Conservation (phyloP, 2,797 vertebrate genomes). For the Carduelis carduelis region DNA sequence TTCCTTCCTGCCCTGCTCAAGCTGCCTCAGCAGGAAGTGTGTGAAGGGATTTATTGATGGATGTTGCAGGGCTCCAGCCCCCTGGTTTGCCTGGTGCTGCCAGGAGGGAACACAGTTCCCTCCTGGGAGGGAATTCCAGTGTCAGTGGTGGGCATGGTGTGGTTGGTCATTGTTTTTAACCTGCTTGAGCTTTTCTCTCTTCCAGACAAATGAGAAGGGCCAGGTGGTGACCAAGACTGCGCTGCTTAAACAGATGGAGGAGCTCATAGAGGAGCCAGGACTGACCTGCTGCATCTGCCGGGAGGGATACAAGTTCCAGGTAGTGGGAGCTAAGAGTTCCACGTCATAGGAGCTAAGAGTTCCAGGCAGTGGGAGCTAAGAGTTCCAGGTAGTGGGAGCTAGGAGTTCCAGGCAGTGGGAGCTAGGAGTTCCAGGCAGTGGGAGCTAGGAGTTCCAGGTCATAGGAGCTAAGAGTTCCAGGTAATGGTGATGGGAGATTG, state of each 20-base stretch:
- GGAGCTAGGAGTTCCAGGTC: accelerated
- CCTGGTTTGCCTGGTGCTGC: background rate
- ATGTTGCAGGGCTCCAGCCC: background rate
- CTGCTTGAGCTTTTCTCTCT: background rate
- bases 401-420: accelerated
- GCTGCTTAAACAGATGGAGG: constrained; percentile 98
- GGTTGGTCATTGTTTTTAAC: background rate
- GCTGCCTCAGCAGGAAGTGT: background rate
- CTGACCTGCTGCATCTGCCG: constrained; percentile 98
- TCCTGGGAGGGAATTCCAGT: background rate
- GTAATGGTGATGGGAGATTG: background rate
- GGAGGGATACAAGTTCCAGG: constrained; percentile 98
- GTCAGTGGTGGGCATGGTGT: background rate
- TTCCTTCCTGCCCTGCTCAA: background rate
- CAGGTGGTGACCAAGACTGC: constrained; percentile 99
- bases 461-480: background rate
- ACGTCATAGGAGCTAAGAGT: accelerated
- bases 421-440: too few relatives aligned
- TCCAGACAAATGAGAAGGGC: constrained; percentile 97
- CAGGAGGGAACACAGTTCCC: background rate
- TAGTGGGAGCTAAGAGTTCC: background rate
- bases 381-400: background rate
- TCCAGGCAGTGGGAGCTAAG: background rate
- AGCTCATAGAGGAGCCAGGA: constrained; percentile 96
- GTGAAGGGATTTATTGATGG: background rate